Conservation (phyloP, 2,113 vertebrate genomes). For the Xenopus tropicalis region DNA sequence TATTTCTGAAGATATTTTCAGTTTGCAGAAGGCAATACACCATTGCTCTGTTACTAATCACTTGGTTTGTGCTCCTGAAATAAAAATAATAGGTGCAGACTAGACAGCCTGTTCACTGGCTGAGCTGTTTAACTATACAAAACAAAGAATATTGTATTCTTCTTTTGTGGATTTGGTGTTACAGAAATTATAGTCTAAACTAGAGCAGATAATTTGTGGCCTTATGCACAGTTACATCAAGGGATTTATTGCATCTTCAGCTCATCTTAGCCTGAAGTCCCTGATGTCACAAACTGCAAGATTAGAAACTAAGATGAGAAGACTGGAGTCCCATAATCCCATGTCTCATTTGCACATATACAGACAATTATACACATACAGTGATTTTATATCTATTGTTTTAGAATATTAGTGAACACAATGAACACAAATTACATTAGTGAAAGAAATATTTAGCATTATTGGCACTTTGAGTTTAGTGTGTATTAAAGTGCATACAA, state of each 20-base stretch:
- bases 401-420: too few relatives aligned
- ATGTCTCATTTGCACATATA: not conserved
- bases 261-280: not conserved
- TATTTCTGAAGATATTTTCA: conserved; percentile 75
- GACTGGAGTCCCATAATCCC: not conserved
- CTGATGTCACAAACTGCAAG: not conserved
- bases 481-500: too few relatives aligned
- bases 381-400: too few relatives aligned
- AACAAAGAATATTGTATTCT: conserved; percentile 1
- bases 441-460: too few relatives aligned
- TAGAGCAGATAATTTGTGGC: not conserved
- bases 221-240: not conserved
- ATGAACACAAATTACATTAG: too few relatives aligned
- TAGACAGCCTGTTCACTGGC: conserved; percentile 63
- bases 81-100: conserved; percentile 78
- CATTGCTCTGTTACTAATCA: conserved; percentile 77
- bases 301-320: not conserved
- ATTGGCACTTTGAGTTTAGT: too few relatives aligned
- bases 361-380: not conserved
- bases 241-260: not conserved
- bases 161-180: not conserved
- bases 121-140: not conserved
- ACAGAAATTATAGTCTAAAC: not conserved
- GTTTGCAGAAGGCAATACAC: conserved; percentile 77
- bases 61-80: conserved; percentile 67